Evolutionary conservation across 2,113 vertebrate species (phyloP).

Genomic region (Morone saxatilis): DNA sequence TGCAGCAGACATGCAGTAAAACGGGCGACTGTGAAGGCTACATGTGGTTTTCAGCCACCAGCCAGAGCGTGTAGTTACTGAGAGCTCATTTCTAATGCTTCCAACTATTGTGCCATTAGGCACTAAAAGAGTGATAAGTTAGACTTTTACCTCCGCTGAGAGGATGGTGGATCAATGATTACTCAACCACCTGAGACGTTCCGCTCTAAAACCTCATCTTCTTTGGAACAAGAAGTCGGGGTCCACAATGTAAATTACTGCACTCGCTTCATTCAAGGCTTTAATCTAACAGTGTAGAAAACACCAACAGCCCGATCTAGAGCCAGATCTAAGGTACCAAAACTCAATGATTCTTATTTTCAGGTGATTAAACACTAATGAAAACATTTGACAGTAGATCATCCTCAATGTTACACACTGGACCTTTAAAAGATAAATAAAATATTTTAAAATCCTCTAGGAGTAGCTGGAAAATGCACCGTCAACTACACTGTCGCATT

Average conservation of each 20-base stretch:
- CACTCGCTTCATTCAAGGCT: no score
- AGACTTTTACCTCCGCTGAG: background rate
- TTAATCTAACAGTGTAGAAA: no score
- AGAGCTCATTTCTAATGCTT: background rate
- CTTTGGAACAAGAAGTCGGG: background rate
- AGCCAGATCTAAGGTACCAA: no score
- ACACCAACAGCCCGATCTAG: no score
- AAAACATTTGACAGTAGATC: no score
- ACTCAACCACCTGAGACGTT: background rate
- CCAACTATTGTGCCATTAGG: background rate
- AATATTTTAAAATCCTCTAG: no score
- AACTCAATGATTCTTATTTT: no score
- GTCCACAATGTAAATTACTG: background rate
- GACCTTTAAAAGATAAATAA: no score
- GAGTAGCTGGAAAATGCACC: background rate
- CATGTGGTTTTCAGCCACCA: background rate
- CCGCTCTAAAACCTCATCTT: background rate
- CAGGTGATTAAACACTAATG: no score
- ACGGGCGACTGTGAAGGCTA: background rate
- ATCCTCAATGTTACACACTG: no score
- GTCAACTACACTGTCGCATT: background rate
- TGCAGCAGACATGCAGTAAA: constrained; percentile 11
- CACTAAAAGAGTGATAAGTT: background rate
- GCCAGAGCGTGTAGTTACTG: background rate
- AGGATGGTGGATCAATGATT: background rate